Conservation (phyloP, 2,797 vertebrate species). For the Typhlichthys eigenmanni region DNA sequence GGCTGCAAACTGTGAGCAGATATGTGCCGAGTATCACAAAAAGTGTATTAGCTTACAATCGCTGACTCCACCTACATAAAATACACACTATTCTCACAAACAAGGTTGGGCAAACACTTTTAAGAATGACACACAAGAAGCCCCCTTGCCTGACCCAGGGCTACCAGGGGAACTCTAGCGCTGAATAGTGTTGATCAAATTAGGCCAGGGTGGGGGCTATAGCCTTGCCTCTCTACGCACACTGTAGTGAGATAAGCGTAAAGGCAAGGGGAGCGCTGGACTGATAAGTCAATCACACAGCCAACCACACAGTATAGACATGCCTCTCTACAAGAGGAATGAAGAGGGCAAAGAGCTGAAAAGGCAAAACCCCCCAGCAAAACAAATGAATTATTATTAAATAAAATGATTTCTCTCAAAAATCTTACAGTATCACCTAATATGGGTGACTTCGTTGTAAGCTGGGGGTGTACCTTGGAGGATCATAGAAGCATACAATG, state of each 20-base stretch:
- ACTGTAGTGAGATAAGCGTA: constrained; percentile 24
- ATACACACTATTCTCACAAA: no score
- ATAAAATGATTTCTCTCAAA: background rate
- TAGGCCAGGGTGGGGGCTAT: constrained; percentile 4
- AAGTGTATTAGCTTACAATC: no score
- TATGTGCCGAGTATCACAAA: no score
- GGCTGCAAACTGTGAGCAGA: no score
- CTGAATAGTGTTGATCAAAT: constrained; percentile 25
- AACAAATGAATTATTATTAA: no score
- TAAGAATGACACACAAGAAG: constrained; percentile 15
- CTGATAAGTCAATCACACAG: constrained; percentile 14
- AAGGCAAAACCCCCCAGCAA: no score
- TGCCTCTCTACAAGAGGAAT: background rate
- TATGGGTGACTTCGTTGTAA: no score
- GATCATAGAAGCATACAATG: no score
- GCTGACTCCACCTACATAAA: no score
- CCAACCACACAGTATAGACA: background rate
- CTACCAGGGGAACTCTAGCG: constrained; percentile 7
- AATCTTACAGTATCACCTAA: background rate
- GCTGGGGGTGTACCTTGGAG: no score
- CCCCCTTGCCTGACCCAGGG: background rate
- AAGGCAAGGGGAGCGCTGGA: constrained; percentile 24
- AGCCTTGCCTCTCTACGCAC: constrained; percentile 30
- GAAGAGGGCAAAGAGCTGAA: background rate
- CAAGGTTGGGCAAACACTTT: background rate